phyloP scores from a whole-genome alignment of 2,888 invertebrate species.

The Dasysyrphus tricinctus region DNA sequence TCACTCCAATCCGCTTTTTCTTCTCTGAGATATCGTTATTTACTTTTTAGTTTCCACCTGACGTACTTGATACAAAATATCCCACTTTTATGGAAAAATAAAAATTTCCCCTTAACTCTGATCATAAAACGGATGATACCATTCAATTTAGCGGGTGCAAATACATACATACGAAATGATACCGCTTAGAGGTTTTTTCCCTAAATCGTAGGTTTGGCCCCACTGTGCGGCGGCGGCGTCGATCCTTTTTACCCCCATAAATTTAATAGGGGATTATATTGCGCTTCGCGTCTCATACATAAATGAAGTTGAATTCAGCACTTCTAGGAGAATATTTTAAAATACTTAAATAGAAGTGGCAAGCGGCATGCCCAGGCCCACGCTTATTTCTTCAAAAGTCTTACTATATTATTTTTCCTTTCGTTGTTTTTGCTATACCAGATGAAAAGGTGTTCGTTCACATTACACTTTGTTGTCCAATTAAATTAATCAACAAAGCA shows the following conservation, averaged over 20 bases:
- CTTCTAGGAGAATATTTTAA: background rate
- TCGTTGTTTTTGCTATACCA: background rate
- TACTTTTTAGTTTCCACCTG: no score
- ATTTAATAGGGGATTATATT: background rate
- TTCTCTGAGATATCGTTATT: no score
- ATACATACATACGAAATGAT: no score
- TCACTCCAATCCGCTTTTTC: no score
- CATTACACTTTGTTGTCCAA: constrained; percentile 49
- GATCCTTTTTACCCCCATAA: constrained; percentile 12
- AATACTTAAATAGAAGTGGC: constrained; percentile 28
- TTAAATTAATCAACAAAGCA: constrained; percentile 61
- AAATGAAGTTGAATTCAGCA: background rate
- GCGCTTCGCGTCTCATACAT: background rate
- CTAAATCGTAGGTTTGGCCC: no score
- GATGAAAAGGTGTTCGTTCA: background rate
- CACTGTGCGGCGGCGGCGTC: background rate
- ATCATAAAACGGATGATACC: no score
- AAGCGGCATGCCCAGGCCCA: constrained; percentile 26
- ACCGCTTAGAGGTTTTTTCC: no score
- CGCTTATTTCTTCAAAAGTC: constrained; percentile 6
- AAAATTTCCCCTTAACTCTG: no score
- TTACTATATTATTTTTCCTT: background rate
- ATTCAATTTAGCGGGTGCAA: no score
- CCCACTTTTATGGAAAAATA: no score
- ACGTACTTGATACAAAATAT: no score